Evolutionary conservation across 2,113 vertebrate genomes (phyloP).

Genomic region (Psephotus haematonotus): DNA sequence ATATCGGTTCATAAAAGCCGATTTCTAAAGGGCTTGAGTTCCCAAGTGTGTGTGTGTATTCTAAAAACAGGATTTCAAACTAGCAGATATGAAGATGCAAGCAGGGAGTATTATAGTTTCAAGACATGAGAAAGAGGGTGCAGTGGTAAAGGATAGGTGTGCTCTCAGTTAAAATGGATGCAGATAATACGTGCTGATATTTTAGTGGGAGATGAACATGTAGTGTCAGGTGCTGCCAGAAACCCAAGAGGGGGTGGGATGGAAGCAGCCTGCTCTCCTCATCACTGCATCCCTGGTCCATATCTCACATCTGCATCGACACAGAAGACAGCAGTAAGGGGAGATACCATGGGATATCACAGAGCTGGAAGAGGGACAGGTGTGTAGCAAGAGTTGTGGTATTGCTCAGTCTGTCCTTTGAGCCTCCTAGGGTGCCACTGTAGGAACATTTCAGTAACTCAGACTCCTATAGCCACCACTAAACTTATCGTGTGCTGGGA

Average conservation of each 20-base stretch:
- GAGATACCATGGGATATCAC: fast-evolving
- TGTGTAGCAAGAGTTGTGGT: neutral
- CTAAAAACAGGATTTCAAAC: neutral
- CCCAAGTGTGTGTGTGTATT: neutral
- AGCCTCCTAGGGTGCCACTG: neutral
- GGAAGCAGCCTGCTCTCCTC: neutral
- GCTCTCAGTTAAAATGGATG: neutral
- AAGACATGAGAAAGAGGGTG: neutral
- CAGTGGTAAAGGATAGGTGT: neutral
- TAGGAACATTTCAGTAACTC: neutral
- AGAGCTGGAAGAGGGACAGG: neutral
- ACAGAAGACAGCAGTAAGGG: neutral
- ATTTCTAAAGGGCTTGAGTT: neutral
- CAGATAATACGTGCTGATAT: neutral
- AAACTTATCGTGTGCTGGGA: neutral
- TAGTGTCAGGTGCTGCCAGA: neutral
- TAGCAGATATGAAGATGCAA: neutral
- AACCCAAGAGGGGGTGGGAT: neutral
- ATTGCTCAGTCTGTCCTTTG: neutral
- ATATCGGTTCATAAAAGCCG: neutral
- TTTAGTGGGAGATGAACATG: fast-evolving
- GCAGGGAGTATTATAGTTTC: neutral
- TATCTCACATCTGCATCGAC: neutral
- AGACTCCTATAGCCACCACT: neutral
- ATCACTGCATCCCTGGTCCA: neutral